Conservation (phyloP, 37 sponge, comb jelly and placozoan species). For the Halichondria panicea region DNA sequence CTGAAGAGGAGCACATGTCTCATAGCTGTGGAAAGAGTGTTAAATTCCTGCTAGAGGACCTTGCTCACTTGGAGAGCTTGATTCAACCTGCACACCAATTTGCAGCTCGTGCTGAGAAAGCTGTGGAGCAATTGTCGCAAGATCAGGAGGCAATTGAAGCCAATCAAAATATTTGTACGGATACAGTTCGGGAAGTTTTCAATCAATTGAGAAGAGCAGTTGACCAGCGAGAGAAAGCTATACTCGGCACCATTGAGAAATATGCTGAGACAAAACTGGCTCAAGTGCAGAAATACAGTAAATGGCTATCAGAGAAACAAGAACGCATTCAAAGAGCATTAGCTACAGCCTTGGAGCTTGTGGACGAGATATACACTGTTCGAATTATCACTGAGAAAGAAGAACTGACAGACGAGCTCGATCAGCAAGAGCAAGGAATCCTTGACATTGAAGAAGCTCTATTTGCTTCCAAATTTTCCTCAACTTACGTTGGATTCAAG, state of each 20-base stretch:
- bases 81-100: slow-evolving; percentile 17
- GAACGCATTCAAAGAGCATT: neutral
- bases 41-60: neutral
- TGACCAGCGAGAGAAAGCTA: slow-evolving; percentile 8
- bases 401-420: neutral
- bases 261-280: neutral
- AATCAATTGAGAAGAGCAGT: neutral
- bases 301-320: neutral
- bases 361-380: neutral
- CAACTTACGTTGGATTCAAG: slow-evolving; percentile 24
- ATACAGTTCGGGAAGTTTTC: slow-evolving; percentile 6
- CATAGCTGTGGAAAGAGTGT: slow-evolving; percentile 4
- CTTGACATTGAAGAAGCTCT: slow-evolving; percentile 5
- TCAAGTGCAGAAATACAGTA: neutral
- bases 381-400: slow-evolving; percentile 1
- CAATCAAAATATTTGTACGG: neutral
- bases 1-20: neutral
- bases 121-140: neutral
- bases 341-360: neutral
- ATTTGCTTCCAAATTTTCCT: slow-evolving; percentile 14
- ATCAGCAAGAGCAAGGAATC: slow-evolving; percentile 10
- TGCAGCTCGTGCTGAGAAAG: neutral
- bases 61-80: neutral
- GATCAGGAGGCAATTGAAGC: slow-evolving; percentile 1
- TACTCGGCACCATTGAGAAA: neutral